Evolutionary conservation across 2,113 vertebrate species (phyloP), one percentile per base, ranked within the genome.

Genomic region (Phodopus roborovskii): DNA sequence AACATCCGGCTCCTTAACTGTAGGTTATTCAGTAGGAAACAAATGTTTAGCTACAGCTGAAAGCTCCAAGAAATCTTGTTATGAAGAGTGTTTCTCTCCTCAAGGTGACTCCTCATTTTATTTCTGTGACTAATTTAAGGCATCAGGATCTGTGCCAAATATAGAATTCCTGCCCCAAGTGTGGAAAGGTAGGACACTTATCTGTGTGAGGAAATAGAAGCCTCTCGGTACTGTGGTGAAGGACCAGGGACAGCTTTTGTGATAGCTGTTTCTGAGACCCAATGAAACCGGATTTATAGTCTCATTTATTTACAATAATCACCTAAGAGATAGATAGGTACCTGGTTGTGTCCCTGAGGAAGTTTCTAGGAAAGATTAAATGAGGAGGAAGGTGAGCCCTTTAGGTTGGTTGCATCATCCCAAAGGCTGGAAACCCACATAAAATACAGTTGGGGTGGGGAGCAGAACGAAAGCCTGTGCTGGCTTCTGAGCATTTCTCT

Each of bases 21-120:
- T 92, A 95, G 94, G 82, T 96, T 96, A 96, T 95, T 96, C 93
- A 81, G 64, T 60, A 92, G 73, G 89, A 97, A 96, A 96, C 79
- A 95, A 96, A 92, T 68, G 94, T 74, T 96, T 97, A 89, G 73
- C 94, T 96, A 95, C 92, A 94, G 91, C 48, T 83, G 85, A 97
- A 97, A 94, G 42, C 73, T 30, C 75, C 26, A 22, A 48, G 86
- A 94, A 53, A 66, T 82, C 22, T 39, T 88, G 33, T 88, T 79
- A 88, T 71, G 28, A 60, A 85, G 45, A 71, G 20, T n/a, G 73
- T 73, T 94, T 92, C n/a, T 48, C 42, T 81, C 64, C 64, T 82
- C 9, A 94, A 17, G 53, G 66, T 91, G 50, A 79, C 74, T 79
- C 30, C 11, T 88, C 7, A 56, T 78, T 92, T 60, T 70, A 86